These are phyloP conservation scores for Synanthedon vespiformis DNA, from an alignment of 2,888 invertebrate genomes.

Conservation along the genomic window DNA sequence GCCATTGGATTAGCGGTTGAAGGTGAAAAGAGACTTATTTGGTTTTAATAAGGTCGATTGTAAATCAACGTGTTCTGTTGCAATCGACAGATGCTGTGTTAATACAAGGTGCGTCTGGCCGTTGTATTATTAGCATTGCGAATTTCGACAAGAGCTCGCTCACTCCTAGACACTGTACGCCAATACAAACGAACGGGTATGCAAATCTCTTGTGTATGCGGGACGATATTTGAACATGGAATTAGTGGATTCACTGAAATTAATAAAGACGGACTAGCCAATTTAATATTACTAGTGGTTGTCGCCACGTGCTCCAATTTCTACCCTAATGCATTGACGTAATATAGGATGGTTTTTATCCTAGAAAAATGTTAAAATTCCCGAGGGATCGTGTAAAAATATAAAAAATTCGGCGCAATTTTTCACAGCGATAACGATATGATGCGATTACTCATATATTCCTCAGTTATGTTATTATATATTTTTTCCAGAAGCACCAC, in stretches of 20 bases:
- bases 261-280: background rate
- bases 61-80: constrained; percentile 18
- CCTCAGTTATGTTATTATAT: too few relatives aligned
- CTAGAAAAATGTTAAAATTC: too few relatives aligned
- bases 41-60: constrained; percentile 26
- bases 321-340: too few relatives aligned
- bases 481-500: too few relatives aligned
- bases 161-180: constrained; percentile 40
- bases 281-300: background rate
- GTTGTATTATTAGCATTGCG: constrained; percentile 62
- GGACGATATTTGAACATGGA: constrained; percentile 29
- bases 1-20: constrained; percentile 17
- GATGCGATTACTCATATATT: too few relatives aligned
- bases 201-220: constrained; percentile 41
- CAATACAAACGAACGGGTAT: constrained; percentile 50
- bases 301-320: background rate
- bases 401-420: too few relatives aligned
- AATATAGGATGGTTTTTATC: too few relatives aligned
- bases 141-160: constrained; percentile 55
- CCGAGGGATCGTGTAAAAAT: too few relatives aligned
- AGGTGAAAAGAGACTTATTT: constrained; percentile 25
- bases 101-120: constrained; percentile 51
- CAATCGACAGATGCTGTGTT: constrained; percentile 34
- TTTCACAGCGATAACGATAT: too few relatives aligned
- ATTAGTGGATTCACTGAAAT: background rate